Base-by-base conservation (phyloP, 1,140 invertebrate species). In the Babylonia areolata region DNA sequence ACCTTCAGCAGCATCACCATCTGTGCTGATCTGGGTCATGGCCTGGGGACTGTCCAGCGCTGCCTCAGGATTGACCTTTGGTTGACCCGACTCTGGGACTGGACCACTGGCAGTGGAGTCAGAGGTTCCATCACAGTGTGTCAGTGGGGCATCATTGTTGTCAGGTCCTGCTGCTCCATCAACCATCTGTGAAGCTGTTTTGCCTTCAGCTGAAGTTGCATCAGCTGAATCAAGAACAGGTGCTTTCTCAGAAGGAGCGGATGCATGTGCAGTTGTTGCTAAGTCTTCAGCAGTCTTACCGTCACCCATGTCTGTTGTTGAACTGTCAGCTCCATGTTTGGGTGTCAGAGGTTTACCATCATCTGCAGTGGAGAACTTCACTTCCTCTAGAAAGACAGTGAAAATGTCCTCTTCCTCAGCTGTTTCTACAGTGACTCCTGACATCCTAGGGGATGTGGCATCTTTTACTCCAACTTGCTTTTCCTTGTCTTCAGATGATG, bases 311-410 rank as follows among this genome's bases (percentile, higher is more conserved):
- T 64, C 58, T 64, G 58, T 64, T 64, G 15, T 64, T 3, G 58
- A 12, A 64, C 20, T 64, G 58, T n/a, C 58, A 23, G 0, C 58
- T 64, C 28, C 58, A 12, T 5, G 9, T 11, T 64, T 64, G 1
- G 58, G 71, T 33, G 71, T 37, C 31, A 15, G 31, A 35, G 71
- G 71, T 37, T 73, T 73, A 31, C 71, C 71, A 28, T 73, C 71
- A 37, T 73, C 71, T 73, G 71, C 35, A 15, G 71, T 73, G 71
- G 71, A 73, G 71, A 73, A 73, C 71, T 73, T 73, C 31, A 73
- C 71, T 31, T 73, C 71, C 71, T 73, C 71, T 37, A 73, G 35
- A 37, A 73, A 73, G 31, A 73, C 71, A 31, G 71, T 73, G 1
- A 33, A 20, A 3, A 73, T 73, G 71, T 73, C 71, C 35, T 73